These are phyloP conservation scores for Montipora efflorescens DNA, from an alignment of 64 coral and sea anemone species.

Conservation along the genomic window DNA sequence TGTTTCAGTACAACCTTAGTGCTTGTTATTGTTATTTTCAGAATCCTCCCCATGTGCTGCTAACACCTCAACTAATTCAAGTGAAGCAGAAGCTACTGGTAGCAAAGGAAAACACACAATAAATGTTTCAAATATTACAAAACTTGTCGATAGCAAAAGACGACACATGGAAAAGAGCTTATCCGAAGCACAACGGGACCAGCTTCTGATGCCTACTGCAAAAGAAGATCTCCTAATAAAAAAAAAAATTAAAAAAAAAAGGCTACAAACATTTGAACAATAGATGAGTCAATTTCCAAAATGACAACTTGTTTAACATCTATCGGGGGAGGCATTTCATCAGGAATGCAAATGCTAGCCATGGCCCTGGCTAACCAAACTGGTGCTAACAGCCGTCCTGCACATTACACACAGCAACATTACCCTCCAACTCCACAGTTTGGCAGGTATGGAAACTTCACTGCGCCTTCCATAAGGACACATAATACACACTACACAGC, in stretches of 20 bases:
- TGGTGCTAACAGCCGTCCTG: slow-evolving; percentile 2
- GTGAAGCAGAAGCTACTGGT: background rate
- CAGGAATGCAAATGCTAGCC: slow-evolving; percentile 55
- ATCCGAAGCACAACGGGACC: slow-evolving; percentile 9
- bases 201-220: slow-evolving; percentile 10
- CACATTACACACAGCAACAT: slow-evolving; percentile 1
- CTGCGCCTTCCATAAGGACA: background rate
- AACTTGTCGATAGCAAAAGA: slow-evolving; percentile 25
- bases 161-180: slow-evolving; percentile 14
- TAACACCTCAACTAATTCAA: background rate
- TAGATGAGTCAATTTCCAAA: slow-evolving; percentile 53
- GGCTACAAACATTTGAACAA: slow-evolving; percentile 35
- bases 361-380: slow-evolving; percentile 26
- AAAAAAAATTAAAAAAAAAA: background rate
- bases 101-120: background rate
- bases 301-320: slow-evolving; percentile 57
- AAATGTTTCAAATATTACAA: slow-evolving; percentile 13
- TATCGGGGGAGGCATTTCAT: slow-evolving; percentile 31
- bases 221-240: slow-evolving; percentile 25
- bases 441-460: background rate
- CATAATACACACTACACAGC: too few species aligned
- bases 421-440: background rate
- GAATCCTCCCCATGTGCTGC: background rate
- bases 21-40: slow-evolving; percentile 1
- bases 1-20: background rate